Percentiles rank a stretch among this genome's conserved stretches.
Conservation (phyloP, 23 tunicate genomes). For the Ciona savignyi region DNA sequence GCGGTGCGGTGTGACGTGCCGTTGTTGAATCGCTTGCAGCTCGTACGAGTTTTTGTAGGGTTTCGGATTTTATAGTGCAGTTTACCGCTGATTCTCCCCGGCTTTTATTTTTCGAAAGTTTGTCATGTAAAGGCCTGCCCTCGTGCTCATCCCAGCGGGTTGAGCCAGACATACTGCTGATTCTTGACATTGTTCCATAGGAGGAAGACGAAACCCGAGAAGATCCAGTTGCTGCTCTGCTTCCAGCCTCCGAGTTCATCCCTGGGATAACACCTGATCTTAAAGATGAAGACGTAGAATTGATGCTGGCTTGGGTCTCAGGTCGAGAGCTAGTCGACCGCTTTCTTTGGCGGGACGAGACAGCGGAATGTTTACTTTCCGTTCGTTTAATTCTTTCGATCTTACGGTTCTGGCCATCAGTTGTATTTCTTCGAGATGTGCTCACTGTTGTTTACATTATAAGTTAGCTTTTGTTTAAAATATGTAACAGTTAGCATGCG, state of each 20-base stretch:
- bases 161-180: background rate
- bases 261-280: background rate
- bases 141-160: slow-evolving; percentile 54
- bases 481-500: too few species aligned
- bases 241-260: background rate
- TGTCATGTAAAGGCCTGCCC: slow-evolving; percentile 32
- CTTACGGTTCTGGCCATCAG: background rate
- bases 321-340: background rate
- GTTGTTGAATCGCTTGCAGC: slow-evolving; percentile 5
- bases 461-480: too few species aligned
- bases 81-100: slow-evolving; percentile 12
- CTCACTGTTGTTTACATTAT: background rate
- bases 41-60: slow-evolving; percentile 8
- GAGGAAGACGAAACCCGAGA: slow-evolving; percentile 3
- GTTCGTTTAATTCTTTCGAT: background rate
- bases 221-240: background rate
- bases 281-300: background rate
- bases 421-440: background rate
- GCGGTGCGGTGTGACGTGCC: slow-evolving; percentile 5
- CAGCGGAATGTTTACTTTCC: background rate
- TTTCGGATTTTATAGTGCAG: slow-evolving; percentile 25
- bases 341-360: background rate
- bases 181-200: slow-evolving; percentile 2
- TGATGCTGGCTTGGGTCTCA: background rate
- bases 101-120: slow-evolving; percentile 1